phyloP scores from a whole-genome alignment of 1,140 invertebrate species.

The Brachionus rotundiformis region DNA sequence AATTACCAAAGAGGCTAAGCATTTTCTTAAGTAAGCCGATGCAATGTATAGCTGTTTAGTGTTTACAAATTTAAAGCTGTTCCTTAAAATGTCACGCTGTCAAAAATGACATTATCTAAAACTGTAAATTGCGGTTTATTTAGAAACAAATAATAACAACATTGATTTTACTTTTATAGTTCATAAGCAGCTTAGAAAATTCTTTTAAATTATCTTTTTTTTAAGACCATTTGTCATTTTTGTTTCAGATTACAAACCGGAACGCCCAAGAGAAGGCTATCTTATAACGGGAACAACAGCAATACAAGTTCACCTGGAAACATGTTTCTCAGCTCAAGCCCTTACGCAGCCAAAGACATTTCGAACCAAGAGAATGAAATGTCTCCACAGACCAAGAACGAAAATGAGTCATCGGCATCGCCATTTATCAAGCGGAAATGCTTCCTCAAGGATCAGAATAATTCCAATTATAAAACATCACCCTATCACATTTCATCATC shows the following conservation, averaged over 20 bases:
- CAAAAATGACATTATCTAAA: not conserved
- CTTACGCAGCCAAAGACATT: not conserved
- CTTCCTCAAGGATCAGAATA: slow-evolving; percentile 1
- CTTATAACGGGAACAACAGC: slow-evolving; percentile 20
- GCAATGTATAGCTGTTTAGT: not conserved
- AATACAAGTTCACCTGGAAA: not conserved
- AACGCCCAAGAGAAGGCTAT: slow-evolving; percentile 9
- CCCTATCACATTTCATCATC: slow-evolving; percentile 20
- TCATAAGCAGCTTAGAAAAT: not conserved
- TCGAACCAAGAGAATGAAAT: slow-evolving; percentile 26
- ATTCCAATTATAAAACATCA: slow-evolving; percentile 14
- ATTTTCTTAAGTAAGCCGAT: slow-evolving; percentile 4
- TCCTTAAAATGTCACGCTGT: not conserved
- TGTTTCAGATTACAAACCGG: not conserved
- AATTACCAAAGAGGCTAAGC: not conserved
- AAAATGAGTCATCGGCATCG: not conserved
- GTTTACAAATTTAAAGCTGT: not conserved
- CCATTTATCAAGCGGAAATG: slow-evolving; percentile 40
- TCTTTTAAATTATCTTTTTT: not conserved
- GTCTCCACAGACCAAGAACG: not conserved
- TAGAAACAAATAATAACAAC: not conserved
- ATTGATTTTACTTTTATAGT: not conserved
- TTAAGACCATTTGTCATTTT: slow-evolving; percentile 23
- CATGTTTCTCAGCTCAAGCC: not conserved
- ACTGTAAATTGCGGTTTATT: not conserved